Percentiles rank a stretch among this genome's conserved stretches.
Conservation (phyloP, 2,797 vertebrate genomes). For the Kryptopterus vitreolus region DNA sequence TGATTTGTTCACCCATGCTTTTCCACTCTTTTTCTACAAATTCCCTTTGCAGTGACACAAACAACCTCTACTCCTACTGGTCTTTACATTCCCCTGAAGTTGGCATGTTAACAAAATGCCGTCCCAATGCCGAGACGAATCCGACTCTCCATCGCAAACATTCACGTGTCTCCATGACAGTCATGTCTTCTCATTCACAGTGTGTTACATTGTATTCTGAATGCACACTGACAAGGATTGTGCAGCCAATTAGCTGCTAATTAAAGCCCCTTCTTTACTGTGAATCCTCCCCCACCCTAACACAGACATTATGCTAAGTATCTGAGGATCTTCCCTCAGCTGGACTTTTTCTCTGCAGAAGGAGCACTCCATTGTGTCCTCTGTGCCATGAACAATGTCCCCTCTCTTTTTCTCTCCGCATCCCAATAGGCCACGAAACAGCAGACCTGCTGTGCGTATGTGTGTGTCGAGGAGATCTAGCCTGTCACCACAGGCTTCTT, state of each 20-base stretch:
- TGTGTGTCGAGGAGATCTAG: constrained; percentile 58
- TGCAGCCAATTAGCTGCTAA: constrained; percentile 68
- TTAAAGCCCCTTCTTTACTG: constrained; percentile 64
- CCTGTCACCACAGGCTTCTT: constrained; percentile 65
- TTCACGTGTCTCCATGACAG: constrained; percentile 21
- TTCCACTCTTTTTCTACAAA: not conserved
- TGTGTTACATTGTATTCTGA: constrained; percentile 64
- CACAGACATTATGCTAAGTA: constrained; percentile 70
- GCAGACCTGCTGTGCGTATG: constrained; percentile 65
- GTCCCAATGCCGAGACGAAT: not conserved
- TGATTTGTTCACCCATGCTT: not conserved
- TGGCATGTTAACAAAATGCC: not conserved
- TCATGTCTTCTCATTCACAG: constrained; percentile 26
- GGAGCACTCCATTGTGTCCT: constrained; percentile 67
- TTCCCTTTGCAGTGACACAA: not conserved
- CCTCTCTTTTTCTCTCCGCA: constrained; percentile 43
- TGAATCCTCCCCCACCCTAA: constrained; percentile 62
- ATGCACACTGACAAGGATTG: constrained; percentile 67
- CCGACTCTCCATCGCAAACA: constrained; percentile 6
- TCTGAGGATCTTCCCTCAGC: constrained; percentile 63
- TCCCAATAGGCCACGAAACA: constrained; percentile 65
- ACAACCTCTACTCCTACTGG: not conserved
- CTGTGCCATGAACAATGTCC: constrained; percentile 67
- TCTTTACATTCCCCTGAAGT: not conserved
- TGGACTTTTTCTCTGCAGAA: constrained; percentile 60